Evolutionary conservation across 2,113 vertebrate species (phyloP).

Genomic region (Ammodytes marinus): DNA sequence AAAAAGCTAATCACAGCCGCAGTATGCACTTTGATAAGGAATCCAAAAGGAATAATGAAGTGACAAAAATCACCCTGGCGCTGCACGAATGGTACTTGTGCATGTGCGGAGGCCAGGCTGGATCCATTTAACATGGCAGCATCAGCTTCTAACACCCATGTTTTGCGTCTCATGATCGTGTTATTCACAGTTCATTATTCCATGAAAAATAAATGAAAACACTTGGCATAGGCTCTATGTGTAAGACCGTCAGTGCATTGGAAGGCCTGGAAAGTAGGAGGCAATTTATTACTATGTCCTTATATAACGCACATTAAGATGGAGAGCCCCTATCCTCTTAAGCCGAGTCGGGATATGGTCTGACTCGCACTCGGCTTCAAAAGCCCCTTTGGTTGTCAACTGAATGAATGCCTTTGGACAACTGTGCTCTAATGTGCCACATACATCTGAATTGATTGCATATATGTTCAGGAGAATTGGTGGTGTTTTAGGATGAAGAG

Average conservation of each 20-base stretch:
- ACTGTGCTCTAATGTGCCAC: neutral
- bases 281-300: conserved; percentile 13
- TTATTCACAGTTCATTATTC: conserved; percentile 22
- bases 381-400: conserved; percentile 13
- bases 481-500: neutral
- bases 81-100: conserved; percentile 24
- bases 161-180: neutral
- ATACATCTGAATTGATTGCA: conserved; percentile 16
- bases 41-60: conserved; percentile 69
- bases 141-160: conserved; percentile 12
- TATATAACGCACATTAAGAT: conserved; percentile 15
- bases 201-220: conserved; percentile 22
- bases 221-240: neutral
- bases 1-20: conserved; percentile 58
- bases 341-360: conserved; percentile 26
- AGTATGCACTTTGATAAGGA: conserved; percentile 71
- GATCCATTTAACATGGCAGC: conserved; percentile 38
- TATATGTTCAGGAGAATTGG: neutral
- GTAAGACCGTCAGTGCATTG: neutral
- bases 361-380: conserved; percentile 32
- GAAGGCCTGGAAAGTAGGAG: neutral
- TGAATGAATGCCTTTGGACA: conserved; percentile 38
- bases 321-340: neutral
- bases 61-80: conserved; percentile 26
- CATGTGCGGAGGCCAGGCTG: conserved; percentile 12